phyloP scores from a whole-genome alignment of 2,797 vertebrate genomes.

The Peromyscus nudipes region DNA sequence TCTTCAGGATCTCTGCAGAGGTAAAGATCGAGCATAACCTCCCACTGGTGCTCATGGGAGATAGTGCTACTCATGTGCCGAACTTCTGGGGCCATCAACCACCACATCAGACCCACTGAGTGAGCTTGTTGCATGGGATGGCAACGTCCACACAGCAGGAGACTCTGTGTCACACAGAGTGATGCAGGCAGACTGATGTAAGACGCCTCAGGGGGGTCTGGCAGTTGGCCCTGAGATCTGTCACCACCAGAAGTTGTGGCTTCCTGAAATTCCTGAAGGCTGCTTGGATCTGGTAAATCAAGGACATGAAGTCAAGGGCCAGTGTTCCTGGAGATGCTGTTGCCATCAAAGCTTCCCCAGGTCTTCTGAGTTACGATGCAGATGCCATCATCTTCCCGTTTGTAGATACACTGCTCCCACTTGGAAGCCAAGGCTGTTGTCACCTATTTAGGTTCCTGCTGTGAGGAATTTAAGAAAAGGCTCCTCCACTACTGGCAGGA shows the following conservation, averaged over 20 bases:
- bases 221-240: not conserved
- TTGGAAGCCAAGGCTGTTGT: not conserved
- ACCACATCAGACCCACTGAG: not conserved
- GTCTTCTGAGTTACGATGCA: not conserved
- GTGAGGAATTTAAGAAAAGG: not conserved
- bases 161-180: not conserved
- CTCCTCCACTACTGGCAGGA: not conserved
- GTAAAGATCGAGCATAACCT: not conserved
- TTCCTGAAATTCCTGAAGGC: not conserved
- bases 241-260: not conserved
- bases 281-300: not conserved
- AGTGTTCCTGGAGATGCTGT: not conserved
- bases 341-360: not conserved
- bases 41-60: not conserved
- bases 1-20: not conserved
- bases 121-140: not conserved
- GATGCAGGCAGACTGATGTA: not conserved
- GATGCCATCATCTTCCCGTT: not conserved
- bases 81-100: not conserved
- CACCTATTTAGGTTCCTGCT: not conserved
- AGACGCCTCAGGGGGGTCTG: not conserved
- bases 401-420: not conserved
- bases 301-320: not conserved
- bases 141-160: not conserved
- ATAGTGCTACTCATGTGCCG: not conserved